Base-by-base conservation (phyloP, 30 jellyfish, hydroid and myxozoan species). In the Hydra vulgaris region DNA sequence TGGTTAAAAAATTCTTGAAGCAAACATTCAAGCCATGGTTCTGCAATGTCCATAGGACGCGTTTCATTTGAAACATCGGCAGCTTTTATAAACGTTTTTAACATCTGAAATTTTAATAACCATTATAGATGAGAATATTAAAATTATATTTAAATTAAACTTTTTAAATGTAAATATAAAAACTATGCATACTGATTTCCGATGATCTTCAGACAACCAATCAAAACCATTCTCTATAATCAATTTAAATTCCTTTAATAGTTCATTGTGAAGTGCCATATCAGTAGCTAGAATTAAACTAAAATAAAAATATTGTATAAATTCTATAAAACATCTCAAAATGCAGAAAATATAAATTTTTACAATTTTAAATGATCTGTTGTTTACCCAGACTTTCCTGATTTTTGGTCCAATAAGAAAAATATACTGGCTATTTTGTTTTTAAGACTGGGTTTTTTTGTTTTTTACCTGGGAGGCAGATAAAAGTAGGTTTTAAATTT, bases 31-130 rank as follows among this genome's bases (percentile, higher is more conserved):
- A 94, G 88, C 99, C 99, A 94, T 17, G 99, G 99, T 73, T 94
- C 99, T 23, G 99, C 95, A 22, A 94, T 96, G 66, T 88, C 99
- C 99, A 94, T 94, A 23, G 99, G 99, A 70, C 99, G 84, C 20
- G 99, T 95, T 72, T 94, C 99, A 82, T 94, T 94, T 18, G 99
- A 94, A 3, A 94, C 94, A 54, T 94, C 99, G 8, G 99, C 99
- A 7, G 94, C 96, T 81, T 94, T 94, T 66, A 94, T 94, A 82
- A 94, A 88, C 24, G 85, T 86, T 74, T 83, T 94, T 95, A 94
- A 81, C 80, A 94, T 78, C 99, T 94, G 40, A 21, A 81, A 15
- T 18, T 40, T 68, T 3, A 68, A 68, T 68, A 40, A 40, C n/a
- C n/a, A n/a, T n/a, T n/a, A n/a, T n/a, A n/a, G n/a, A n/a, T n/a